Evolutionary conservation across 2,113 vertebrate species (phyloP).

Genomic region (Callospermophilus lateralis): DNA sequence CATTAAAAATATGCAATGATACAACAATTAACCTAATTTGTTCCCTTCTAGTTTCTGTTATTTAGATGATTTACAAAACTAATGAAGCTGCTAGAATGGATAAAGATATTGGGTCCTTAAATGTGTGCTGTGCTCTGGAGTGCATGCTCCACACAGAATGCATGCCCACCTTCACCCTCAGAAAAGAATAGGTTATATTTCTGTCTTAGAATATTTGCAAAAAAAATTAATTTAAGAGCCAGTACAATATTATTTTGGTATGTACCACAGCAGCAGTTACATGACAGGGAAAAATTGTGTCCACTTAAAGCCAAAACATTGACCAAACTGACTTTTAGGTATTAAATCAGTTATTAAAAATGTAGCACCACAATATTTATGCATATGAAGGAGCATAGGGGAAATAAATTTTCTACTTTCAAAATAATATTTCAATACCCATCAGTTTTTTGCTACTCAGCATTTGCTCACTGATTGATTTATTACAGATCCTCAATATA

Average conservation of each 20-base stretch:
- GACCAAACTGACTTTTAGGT: neutral
- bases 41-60: neutral
- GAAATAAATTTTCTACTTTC: neutral
- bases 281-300: neutral
- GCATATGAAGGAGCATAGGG: neutral
- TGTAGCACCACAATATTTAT: neutral
- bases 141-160: fast-evolving
- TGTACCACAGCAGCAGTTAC: neutral
- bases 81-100: neutral
- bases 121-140: neutral
- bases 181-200: neutral
- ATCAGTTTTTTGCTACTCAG: neutral
- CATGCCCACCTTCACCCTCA: neutral
- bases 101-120: neutral
- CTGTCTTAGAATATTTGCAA: neutral
- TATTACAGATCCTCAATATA: neutral
- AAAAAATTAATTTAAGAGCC: neutral
- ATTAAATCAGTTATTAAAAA: neutral
- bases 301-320: neutral
- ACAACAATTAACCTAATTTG: neutral
- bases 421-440: neutral
- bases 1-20: neutral
- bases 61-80: constrained; percentile 1
- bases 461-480: neutral
- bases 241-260: neutral